Evolutionary conservation across 2,797 vertebrate species (phyloP), one percentile per base, ranked within the genome.

Genomic region (Danio choprae): DNA sequence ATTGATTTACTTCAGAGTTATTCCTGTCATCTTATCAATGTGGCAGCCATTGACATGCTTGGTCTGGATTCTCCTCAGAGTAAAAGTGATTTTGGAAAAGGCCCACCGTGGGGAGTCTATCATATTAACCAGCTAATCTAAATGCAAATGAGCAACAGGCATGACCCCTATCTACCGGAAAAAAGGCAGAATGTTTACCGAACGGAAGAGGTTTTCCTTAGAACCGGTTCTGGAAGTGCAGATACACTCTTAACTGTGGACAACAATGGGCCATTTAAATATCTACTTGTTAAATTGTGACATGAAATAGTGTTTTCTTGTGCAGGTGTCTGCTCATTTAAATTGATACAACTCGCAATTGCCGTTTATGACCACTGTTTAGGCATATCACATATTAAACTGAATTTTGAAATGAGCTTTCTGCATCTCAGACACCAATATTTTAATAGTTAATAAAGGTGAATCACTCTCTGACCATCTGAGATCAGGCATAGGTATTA

Each of bases 71-170:
- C 74, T 69, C 58, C 60, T 79, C 56, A 62, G 56, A 82, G 63
- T 56, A 75, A 80, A 74, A 80, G 68, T 40, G 68, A 56, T 80
- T 80, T 80, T 76, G 81, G 75, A 77, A 77, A 29, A 63, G 44
- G 20, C 63, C 55, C 71, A 70, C 79, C 46, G 41, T 29, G 38
- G 77, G 79, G 63, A 83, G 53, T 76, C 76, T 80, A 46, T 72
- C n/a, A 43, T 70, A 80, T 84, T 85, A 82, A 82, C 79, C 80
- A 84, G 77, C 77, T 84, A 73, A 80, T 85, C 86, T 85, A 87
- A 87, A 87, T 87, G 83, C 70, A 87, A 85, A 87, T 85, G 79
- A 85, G 86, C 46, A 5, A 72, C 60, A 73, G 67, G 67, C 77
- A 38, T 80, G 83, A 83, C 60, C 58, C 72, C 67, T 77, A 68